These are phyloP conservation scores for Nemopilema nomurai DNA, from an alignment of 30 jellyfish, hydroid and myxozoan genomes.

Conservation along the genomic window DNA sequence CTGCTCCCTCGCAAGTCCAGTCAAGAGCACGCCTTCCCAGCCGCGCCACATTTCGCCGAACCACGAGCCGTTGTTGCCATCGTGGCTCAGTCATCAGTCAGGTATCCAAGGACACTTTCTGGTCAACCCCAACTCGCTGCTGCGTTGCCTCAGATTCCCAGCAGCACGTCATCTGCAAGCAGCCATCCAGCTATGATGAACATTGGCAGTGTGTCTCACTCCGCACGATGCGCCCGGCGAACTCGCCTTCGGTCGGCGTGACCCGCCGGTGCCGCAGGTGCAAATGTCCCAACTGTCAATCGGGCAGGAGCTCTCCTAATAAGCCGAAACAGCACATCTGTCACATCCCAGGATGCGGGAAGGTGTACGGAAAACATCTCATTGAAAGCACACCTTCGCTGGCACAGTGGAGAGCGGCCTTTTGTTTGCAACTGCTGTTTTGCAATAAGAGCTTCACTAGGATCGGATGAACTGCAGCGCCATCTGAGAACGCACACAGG, in stretches of 20 bases:
- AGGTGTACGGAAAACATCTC: slow-evolving; percentile 97
- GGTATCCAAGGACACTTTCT: slow-evolving; percentile 55
- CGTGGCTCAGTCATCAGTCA: slow-evolving; percentile 64
- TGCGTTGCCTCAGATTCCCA: slow-evolving; percentile 46
- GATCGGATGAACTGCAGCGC: slow-evolving; percentile 98
- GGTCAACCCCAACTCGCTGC: slow-evolving; percentile 57
- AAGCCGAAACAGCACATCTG: slow-evolving; percentile 98
- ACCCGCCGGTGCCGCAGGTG: slow-evolving; percentile 94
- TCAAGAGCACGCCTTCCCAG: slow-evolving; percentile 29
- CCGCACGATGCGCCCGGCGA: slow-evolving; percentile 34
- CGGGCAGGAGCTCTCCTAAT: slow-evolving; percentile 90
- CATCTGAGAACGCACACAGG: slow-evolving; percentile 99
- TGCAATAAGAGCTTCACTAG: slow-evolving; percentile 94
- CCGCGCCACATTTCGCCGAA: slow-evolving; percentile 42
- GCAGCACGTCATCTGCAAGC: slow-evolving; percentile 19
- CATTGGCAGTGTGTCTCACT: slow-evolving; percentile 49
- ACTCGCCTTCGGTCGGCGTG: slow-evolving; percentile 69
- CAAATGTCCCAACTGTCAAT: slow-evolving; percentile 94
- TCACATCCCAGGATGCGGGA: slow-evolving; percentile 99
- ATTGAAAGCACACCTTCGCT: slow-evolving; percentile 92
- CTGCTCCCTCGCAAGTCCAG: slow-evolving; percentile 42
- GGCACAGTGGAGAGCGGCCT: slow-evolving; percentile 99
- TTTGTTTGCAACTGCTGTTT: slow-evolving; percentile 94
- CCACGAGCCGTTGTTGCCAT: slow-evolving; percentile 55
- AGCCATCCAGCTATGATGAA: slow-evolving; percentile 29